Evolutionary conservation across 1,140 invertebrate species (phyloP), one percentile per base, ranked within the genome.

Genomic region (Dolichoris vasculosae): DNA sequence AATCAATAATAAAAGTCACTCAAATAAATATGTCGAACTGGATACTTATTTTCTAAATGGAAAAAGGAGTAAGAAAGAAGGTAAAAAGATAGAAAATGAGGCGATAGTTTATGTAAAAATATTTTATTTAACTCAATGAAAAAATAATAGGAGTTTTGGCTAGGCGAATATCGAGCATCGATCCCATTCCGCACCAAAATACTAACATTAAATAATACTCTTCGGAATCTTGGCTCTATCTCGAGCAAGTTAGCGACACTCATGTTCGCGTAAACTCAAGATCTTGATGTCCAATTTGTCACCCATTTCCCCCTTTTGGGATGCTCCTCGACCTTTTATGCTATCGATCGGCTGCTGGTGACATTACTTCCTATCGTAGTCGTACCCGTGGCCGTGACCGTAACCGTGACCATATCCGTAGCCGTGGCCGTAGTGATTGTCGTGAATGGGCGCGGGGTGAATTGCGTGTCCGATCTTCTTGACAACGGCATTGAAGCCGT

Each of bases 401-500:
- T 80, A 38, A 2, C 26, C 38, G 32, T 46, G 59, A 6, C 40
- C 59, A 11, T 69, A 40, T 13, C 77, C 88, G 63, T 89, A 87
- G 30, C 82, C 59, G 15, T 88, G 81, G 32, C 87, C 69, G 30
- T 87, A 76, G 0, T 89, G 88, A 13, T 87, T 87, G 8, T 88
- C 84, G 67, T 91, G 89, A 26, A 90, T 81, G 1, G 90, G 90
- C 15, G 86, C 69, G 20, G 91, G 93, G 85, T 93, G 92, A 20
- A 90, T 86, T 6, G 91, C 90, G 79, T 92, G 91, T 43, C 92
- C 92, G 73, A 91, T 91, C 85, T 92, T 92, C 86, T 92, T 92
- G 17, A 93, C 92, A 35, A 93, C 92, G 0, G 92, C 93, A 82
- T 93, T 92, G 87, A 94, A 94, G 51, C 93, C 93, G 80, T 93